Conservation (phyloP, 2,888 invertebrate species). For the Mimumesa dahlbomi region DNA sequence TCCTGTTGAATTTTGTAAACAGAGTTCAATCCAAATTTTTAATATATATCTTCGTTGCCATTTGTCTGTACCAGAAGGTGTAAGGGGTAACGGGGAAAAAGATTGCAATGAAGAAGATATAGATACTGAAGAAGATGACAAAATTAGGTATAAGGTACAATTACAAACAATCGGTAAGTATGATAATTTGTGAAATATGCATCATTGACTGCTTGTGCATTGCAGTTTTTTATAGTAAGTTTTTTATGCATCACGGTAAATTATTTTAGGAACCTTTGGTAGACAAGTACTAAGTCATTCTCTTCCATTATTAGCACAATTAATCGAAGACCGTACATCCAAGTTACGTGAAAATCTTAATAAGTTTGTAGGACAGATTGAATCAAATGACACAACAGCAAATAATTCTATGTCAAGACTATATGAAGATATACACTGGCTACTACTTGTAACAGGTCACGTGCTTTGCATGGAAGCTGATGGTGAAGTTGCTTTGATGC, state of each 20-base stretch:
- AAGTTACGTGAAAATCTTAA: constrained; percentile 81
- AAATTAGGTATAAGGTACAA: constrained; percentile 86
- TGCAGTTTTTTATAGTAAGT: not conserved
- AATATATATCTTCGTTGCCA: constrained; percentile 90
- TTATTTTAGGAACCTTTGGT: constrained; percentile 82
- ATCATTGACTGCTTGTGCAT: not conserved
- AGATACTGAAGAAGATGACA: constrained; percentile 85
- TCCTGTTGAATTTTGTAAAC: constrained; percentile 76
- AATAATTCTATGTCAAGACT: constrained; percentile 83
- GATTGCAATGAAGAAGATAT: constrained; percentile 83
- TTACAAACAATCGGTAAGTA: constrained; percentile 85
- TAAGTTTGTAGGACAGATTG: constrained; percentile 61
- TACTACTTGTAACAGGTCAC: constrained; percentile 88
- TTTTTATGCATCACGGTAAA: not conserved
- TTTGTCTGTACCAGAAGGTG: constrained; percentile 90
- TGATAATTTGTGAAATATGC: not conserved
- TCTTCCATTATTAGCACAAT: constrained; percentile 85
- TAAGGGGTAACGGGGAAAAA: constrained; percentile 81
- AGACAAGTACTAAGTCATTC: constrained; percentile 85
- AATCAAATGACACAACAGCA: constrained; percentile 53
- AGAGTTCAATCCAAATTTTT: constrained; percentile 84
- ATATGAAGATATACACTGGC: constrained; percentile 96
- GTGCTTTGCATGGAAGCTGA: constrained; percentile 85
- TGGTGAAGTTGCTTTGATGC: constrained; percentile 86
- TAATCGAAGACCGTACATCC: constrained; percentile 85